Conservation (phyloP, 2,797 vertebrate genomes). For the Chelidonichthys spinosus region DNA sequence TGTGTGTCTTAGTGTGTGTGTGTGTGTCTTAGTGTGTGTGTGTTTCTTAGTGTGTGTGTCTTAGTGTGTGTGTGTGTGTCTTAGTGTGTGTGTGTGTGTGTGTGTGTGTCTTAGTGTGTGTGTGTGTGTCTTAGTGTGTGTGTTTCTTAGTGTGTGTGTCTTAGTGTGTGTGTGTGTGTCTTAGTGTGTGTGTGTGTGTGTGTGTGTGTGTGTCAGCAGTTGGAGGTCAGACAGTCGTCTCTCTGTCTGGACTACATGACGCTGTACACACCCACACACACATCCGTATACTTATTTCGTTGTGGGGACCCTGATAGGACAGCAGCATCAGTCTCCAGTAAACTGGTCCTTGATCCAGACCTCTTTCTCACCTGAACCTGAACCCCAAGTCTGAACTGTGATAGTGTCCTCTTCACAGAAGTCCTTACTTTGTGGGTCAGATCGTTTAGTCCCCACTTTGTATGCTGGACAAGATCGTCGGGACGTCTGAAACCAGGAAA, state of each 20-base stretch:
- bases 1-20: too few species aligned
- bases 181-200: constrained; percentile 11
- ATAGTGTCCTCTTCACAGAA: too few species aligned
- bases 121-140: not conserved
- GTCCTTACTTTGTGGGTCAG: too few species aligned
- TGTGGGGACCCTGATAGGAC: not conserved
- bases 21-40: too few species aligned
- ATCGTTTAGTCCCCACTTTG: too few species aligned
- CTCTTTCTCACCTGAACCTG: not conserved
- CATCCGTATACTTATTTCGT: not conserved
- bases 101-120: too few species aligned
- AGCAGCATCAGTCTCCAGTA: too few species aligned
- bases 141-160: not conserved
- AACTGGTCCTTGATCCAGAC: not conserved
- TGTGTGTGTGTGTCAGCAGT: constrained; percentile 16
- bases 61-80: too few species aligned
- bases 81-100: too few species aligned
- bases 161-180: constrained; percentile 21
- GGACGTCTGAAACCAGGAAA: too few species aligned
- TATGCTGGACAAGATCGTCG: too few species aligned
- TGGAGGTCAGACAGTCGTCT: constrained; percentile 41
- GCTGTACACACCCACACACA: constrained; percentile 46
- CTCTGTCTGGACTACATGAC: constrained; percentile 51
- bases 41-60: too few species aligned
- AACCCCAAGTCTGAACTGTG: not conserved